Conservation (phyloP, 2,113 vertebrate species). For the Budorcas taxicolor region DNA sequence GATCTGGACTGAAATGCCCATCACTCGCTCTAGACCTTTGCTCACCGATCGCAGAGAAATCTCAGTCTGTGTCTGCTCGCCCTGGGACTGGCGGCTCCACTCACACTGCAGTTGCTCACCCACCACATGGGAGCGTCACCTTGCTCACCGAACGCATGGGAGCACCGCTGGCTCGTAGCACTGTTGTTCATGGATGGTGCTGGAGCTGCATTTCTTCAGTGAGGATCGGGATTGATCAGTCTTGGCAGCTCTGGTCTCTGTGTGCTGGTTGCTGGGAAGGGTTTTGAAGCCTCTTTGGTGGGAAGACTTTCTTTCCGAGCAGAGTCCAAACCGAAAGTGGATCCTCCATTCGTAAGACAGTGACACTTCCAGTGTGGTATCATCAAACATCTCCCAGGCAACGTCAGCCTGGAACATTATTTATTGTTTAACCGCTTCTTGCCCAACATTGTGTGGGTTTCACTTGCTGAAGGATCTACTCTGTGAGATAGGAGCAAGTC, state of each 20-base stretch:
- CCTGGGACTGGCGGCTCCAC: no score
- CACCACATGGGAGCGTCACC: background rate
- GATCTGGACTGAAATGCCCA: background rate
- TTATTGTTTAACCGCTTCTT: background rate
- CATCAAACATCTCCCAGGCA: background rate
- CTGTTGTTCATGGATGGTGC: background rate
- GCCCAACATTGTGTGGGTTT: background rate
- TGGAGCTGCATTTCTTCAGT: background rate
- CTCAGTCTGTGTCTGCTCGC: background rate
- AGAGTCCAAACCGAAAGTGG: constrained; percentile 19
- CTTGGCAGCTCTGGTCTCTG: background rate
- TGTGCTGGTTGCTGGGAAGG: constrained; percentile 7
- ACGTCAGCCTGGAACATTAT: background rate
- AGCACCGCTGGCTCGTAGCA: background rate
- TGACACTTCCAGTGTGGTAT: background rate
- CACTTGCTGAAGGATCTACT: constrained; percentile 12
- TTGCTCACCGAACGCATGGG: background rate
- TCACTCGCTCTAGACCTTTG: background rate
- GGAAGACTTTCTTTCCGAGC: constrained; percentile 23
- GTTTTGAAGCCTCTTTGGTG: background rate
- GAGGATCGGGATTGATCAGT: background rate
- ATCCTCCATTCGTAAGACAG: background rate
- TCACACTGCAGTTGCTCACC: accelerated
- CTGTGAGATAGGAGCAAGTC: constrained; percentile 2
- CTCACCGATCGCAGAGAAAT: background rate